A percentile compares a stretch with the other conserved stretches of the same genome.
Conservation (phyloP, 2,888 invertebrate genomes). For the Embidobia sp. region DNA sequence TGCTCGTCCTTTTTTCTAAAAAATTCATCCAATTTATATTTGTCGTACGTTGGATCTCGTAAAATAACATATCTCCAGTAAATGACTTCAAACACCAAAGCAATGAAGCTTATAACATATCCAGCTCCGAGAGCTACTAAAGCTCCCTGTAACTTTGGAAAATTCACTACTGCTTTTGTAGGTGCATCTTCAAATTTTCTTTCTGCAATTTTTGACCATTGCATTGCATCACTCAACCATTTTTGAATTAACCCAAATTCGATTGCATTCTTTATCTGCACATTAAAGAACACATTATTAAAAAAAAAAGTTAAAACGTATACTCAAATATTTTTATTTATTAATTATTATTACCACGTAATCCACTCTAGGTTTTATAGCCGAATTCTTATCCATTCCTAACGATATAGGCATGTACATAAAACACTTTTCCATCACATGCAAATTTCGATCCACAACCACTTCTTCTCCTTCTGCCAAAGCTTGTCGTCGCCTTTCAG, state of each 20-base stretch:
- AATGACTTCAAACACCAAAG: conserved; percentile 85
- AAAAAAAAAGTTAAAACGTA: conserved; percentile 6
- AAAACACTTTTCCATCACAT: conserved; percentile 91
- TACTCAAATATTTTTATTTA: too few relatives aligned
- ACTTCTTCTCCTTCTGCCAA: conserved; percentile 49
- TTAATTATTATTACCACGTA: conserved; percentile 83
- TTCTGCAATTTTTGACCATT: conserved; percentile 84
- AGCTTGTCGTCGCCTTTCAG: conserved; percentile 72
- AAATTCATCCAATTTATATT: conserved; percentile 84
- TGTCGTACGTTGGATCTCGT: conserved; percentile 88
- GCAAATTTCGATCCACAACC: conserved; percentile 83
- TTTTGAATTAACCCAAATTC: conserved; percentile 90
- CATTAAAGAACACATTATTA: conserved; percentile 4
- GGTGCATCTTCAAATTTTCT: conserved; percentile 82
- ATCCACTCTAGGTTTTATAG: conserved; percentile 87
- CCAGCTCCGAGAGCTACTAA: conserved; percentile 88
- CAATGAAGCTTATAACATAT: conserved; percentile 84
- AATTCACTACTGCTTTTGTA: conserved; percentile 89
- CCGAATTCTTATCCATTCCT: conserved; percentile 91
- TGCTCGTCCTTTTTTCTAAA: conserved; percentile 75
- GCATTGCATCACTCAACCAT: conserved; percentile 90
- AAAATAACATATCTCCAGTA: conserved; percentile 87
- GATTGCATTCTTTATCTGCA: conserved; percentile 84
- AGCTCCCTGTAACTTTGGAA: conserved; percentile 90
- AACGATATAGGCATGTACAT: conserved; percentile 91